These are phyloP conservation scores for Liasis olivaceus DNA, from an alignment of 2,797 vertebrate species.

Conservation along the genomic window DNA sequence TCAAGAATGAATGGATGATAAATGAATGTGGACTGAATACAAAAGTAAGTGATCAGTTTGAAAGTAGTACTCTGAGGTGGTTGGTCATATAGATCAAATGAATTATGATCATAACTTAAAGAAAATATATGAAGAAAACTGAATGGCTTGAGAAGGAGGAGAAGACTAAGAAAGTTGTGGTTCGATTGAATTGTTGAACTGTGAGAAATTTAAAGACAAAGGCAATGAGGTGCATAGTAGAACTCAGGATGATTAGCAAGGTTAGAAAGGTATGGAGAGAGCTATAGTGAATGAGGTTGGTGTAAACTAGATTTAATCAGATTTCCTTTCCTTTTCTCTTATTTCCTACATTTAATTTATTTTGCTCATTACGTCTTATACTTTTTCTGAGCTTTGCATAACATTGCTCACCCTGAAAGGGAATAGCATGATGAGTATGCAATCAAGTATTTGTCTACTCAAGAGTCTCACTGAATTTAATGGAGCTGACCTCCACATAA, in stretches of 20 bases:
- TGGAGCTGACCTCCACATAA: not conserved
- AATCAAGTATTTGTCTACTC: not conserved
- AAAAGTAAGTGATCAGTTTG: not conserved
- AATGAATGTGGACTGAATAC: not conserved
- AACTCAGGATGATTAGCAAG: not conserved
- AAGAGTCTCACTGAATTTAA: not conserved
- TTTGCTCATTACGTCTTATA: not conserved
- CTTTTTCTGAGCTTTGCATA: not conserved
- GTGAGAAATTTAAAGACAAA: not conserved
- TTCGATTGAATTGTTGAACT: not conserved
- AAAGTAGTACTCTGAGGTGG: not conserved
- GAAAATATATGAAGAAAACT: not conserved
- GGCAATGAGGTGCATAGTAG: not conserved
- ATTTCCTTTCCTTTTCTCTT: not conserved
- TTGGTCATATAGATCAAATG: not conserved
- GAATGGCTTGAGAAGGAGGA: not conserved
- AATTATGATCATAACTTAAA: not conserved
- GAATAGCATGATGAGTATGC: not conserved
- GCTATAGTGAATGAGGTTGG: not conserved
- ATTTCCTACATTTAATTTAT: not conserved
- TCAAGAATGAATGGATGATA: not conserved
- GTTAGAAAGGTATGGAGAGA: not conserved
- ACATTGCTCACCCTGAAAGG: not conserved
- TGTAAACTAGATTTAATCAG: not conserved
- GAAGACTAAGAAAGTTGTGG: not conserved